Conservation (phyloP, 2,888 invertebrate genomes). For the Encarsia formosa region DNA sequence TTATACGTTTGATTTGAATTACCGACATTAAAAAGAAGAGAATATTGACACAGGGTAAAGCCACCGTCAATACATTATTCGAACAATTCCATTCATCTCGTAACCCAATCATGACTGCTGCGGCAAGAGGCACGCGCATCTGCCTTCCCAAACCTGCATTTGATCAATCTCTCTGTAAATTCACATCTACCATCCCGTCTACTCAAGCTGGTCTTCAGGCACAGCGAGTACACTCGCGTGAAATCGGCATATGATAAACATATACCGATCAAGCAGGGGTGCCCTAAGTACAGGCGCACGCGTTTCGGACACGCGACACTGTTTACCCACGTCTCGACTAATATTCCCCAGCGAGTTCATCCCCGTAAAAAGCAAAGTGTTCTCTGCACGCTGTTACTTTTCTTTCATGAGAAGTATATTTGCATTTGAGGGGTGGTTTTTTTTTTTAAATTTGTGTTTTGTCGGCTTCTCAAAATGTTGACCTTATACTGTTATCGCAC, state of each 20-base stretch:
- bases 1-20: too few relatives aligned
- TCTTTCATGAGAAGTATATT: neutral
- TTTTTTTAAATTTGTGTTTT: too few relatives aligned
- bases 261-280: constrained; percentile 5
- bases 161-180: constrained; percentile 15
- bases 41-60: neutral
- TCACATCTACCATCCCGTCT: neutral
- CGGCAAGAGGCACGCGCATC: too few relatives aligned
- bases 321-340: constrained; percentile 38
- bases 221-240: constrained; percentile 1
- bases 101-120: too few relatives aligned
- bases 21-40: too few relatives aligned
- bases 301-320: constrained; percentile 35
- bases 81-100: too few relatives aligned
- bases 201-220: too few relatives aligned
- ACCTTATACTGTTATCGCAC: too few relatives aligned
- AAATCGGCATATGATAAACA: constrained; percentile 27
- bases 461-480: too few relatives aligned
- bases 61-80: neutral
- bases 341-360: constrained; percentile 25
- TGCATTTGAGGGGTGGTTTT: neutral
- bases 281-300: constrained; percentile 19
- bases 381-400: too few relatives aligned
- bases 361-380: constrained; percentile 15
- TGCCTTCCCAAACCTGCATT: constrained; percentile 4